Conservation (phyloP, 1,140 invertebrate genomes). For the Hyles vespertilio region DNA sequence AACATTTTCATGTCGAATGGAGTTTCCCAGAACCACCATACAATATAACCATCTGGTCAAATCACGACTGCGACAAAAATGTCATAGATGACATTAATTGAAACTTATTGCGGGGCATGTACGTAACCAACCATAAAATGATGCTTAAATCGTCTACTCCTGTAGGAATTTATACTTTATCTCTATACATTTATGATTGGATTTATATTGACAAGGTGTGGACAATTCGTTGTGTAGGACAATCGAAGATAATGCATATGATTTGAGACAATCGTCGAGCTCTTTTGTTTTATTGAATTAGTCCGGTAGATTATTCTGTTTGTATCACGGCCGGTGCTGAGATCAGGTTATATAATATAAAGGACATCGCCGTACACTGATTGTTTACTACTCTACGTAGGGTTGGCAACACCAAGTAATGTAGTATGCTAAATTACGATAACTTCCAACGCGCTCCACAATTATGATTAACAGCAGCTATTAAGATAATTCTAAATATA, state of each 20-base stretch:
- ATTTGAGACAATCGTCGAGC: constrained; percentile 64
- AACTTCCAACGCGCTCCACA: too few species aligned
- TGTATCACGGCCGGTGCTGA: background rate
- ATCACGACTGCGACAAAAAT: constrained; percentile 57
- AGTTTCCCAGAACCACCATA: background rate
- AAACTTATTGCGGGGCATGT: constrained; percentile 68
- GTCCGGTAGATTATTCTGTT: constrained; percentile 7
- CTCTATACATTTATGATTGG: constrained; percentile 15
- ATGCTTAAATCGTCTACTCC: constrained; percentile 23
- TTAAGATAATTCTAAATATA: too few species aligned
- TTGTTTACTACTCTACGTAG: background rate
- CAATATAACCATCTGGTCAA: constrained; percentile 38
- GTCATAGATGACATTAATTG: constrained; percentile 61
- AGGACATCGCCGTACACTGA: background rate
- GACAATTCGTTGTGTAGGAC: constrained; percentile 39
- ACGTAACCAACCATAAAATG: constrained; percentile 34
- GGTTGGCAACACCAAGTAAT: too few species aligned
- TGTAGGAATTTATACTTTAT: constrained; percentile 33
- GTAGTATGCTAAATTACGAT: too few species aligned
- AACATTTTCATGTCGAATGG: background rate
- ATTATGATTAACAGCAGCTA: too few species aligned
- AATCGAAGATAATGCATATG: constrained; percentile 69
- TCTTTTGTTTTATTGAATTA: constrained; percentile 67
- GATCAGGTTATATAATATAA: constrained; percentile 7
- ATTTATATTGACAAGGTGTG: constrained; percentile 20